Conservation (phyloP, 35 echinoderm and acorn worm genomes). For the Patiria miniata region DNA sequence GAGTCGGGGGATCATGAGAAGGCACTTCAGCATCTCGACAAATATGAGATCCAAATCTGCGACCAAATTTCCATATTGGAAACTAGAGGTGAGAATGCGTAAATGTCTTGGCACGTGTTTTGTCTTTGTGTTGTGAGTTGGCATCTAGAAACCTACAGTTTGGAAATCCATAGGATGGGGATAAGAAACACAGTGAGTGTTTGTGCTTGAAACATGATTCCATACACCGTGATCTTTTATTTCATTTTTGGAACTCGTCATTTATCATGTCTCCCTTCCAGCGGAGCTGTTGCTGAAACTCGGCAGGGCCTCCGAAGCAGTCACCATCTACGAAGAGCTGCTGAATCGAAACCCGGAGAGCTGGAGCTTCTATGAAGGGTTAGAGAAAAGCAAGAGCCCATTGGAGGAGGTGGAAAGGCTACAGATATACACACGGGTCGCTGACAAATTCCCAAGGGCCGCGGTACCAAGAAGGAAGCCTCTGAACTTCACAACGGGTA, state of each 20-base stretch:
- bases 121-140: background rate
- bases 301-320: conserved; percentile 64
- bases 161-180: no score
- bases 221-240: no score
- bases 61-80: conserved; percentile 74
- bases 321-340: conserved; percentile 66
- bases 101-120: background rate
- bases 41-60: conserved; percentile 85
- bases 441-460: conserved; percentile 80
- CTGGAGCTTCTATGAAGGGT: conserved; percentile 73
- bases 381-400: conserved; percentile 46
- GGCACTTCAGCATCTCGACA: conserved; percentile 67
- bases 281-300: conserved; percentile 76
- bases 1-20: conserved; percentile 74
- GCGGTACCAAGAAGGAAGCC: conserved; percentile 77
- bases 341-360: conserved; percentile 88
- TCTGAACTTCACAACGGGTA: conserved; percentile 90
- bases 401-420: conserved; percentile 61
- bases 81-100: conserved; percentile 83
- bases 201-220: no score
- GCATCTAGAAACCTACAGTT: no score
- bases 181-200: no score
- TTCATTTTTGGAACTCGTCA: no score
- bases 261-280: conserved; percentile 3
- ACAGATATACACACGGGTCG: conserved; percentile 65